These are phyloP conservation scores for Sussaba pulchella DNA, from an alignment of 2,888 invertebrate species.

Conservation along the genomic window DNA sequence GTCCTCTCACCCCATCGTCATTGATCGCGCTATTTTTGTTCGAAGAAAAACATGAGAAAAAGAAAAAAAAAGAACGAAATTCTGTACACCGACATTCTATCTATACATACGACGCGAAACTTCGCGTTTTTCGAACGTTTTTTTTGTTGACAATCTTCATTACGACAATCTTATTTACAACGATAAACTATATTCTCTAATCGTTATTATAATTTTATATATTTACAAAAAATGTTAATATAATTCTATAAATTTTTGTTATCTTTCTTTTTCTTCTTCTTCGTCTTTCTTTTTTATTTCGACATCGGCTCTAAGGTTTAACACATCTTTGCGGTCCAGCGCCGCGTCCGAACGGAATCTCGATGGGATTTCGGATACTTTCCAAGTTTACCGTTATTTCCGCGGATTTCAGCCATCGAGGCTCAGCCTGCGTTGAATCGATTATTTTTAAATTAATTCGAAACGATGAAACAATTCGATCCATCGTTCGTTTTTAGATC, in stretches of 20 bases:
- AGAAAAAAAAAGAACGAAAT: slow-evolving; percentile 33
- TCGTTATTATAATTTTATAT: slow-evolving; percentile 71
- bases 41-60: slow-evolving; percentile 6
- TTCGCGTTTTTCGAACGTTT: slow-evolving; percentile 16
- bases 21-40: slow-evolving; percentile 5
- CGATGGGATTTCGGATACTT: neutral
- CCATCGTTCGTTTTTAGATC: too few relatives aligned
- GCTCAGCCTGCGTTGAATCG: neutral
- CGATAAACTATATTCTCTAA: slow-evolving; percentile 70
- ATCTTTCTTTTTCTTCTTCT: slow-evolving; percentile 9
- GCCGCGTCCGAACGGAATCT: neutral
- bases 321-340: slow-evolving; percentile 40
- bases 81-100: slow-evolving; percentile 62
- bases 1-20: neutral
- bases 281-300: slow-evolving; percentile 41
- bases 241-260: slow-evolving; percentile 36
- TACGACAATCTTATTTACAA: slow-evolving; percentile 74
- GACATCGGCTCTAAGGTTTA: slow-evolving; percentile 68
- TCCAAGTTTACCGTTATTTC: slow-evolving; percentile 20
- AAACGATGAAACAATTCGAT: too few relatives aligned
- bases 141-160: slow-evolving; percentile 45
- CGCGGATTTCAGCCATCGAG: neutral
- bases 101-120: slow-evolving; percentile 54
- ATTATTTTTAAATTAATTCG: neutral
- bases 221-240: slow-evolving; percentile 73